phyloP scores from a whole-genome alignment of 2,113 vertebrate species.

The Trogon melanurus region DNA sequence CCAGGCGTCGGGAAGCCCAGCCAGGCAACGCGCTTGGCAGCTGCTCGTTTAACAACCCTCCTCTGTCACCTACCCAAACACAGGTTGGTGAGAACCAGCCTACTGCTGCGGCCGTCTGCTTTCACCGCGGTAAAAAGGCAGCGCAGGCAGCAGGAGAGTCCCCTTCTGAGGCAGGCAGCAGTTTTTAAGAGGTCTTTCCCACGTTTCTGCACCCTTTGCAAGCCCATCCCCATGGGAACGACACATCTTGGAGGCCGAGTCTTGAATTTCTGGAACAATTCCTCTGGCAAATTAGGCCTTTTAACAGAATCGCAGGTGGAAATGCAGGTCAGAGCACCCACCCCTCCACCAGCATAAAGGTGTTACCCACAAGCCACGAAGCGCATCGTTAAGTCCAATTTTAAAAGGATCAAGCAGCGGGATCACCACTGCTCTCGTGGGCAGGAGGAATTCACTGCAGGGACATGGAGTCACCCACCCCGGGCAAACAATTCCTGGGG shows the following conservation, averaged over 20 bases:
- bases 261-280: background rate
- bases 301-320: background rate
- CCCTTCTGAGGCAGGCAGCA: background rate
- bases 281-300: background rate
- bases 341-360: background rate
- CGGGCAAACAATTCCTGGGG: background rate
- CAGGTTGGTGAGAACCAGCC: background rate
- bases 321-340: background rate
- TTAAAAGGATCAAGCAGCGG: background rate
- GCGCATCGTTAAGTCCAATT: accelerated
- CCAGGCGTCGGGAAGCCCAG: background rate
- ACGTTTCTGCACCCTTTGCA: background rate
- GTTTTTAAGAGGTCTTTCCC: background rate
- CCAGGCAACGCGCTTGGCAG: background rate
- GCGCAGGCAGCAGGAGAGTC: accelerated
- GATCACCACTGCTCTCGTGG: accelerated
- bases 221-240: background rate
- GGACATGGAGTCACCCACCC: background rate
- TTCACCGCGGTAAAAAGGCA: background rate
- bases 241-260: background rate
- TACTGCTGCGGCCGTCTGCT: background rate
- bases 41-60: background rate
- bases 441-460: background rate
- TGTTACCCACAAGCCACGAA: background rate
- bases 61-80: background rate